Base-by-base conservation (phyloP, 2,113 vertebrate species). In the Blennius ocellaris region DNA sequence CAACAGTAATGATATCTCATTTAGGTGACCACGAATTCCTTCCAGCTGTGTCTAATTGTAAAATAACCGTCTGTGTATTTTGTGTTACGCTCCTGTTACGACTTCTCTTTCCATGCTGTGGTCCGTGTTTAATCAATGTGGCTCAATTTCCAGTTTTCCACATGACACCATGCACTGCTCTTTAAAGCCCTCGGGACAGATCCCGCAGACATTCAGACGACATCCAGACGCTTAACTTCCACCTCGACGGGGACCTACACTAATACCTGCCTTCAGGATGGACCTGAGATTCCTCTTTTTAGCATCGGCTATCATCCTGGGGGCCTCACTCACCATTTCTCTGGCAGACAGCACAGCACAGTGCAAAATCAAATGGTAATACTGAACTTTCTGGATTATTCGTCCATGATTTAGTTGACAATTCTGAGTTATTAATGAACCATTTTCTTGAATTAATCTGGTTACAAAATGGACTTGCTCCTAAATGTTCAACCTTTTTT, bases 281-380 rank as follows among this genome's bases (percentile, higher is more conserved):
- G 58, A 75, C 49, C 30, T 14, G 40, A 77, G 70, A 70, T 9
- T 73, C 41, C 30, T 85, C 44, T 6, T 76, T 0, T 1, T 71
- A 5, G 16, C 67, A 6, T 59, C 76, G 0, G 59, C 69, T 49
- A 17, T 83, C 3, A 5, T 85, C 0, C 49, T 89, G 17, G 84
- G 81, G 39, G 57, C 67, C 44, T 55, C 77, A 0, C 17, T 88
- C 50, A 39, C 66, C 64, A 16, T 73, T 57, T 77, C 73, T 6
- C 53, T 63, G 55, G 81, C 58, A 4, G 69, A 76, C 8, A 5
- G 39, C n/a, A 47, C 65, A 0, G 45, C 81, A 1, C 68, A 86
- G 11, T 86, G 90, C 84, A 90, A 90, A 83, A 41, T 91, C 63
- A 91, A 86, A 75, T 91, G 88, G 90, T 90, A 76, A 80, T 6